Conservation (phyloP, 2,113 vertebrate species). For the Pteronura brasiliensis region DNA sequence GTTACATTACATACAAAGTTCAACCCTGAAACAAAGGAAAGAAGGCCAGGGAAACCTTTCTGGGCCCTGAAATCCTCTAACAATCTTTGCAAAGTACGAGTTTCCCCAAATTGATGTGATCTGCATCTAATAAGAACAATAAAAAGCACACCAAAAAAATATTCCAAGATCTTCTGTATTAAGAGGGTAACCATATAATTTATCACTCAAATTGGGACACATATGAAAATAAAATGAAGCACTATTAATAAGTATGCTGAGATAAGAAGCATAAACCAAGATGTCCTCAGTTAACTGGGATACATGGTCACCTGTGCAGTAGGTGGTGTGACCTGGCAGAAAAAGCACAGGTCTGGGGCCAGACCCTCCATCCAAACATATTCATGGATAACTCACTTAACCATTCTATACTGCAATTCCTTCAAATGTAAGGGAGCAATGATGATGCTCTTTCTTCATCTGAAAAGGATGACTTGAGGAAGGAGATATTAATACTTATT, state of each 20-base stretch:
- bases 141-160: background rate
- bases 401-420: background rate
- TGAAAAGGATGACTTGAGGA: background rate
- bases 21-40: background rate
- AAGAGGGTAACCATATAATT: background rate
- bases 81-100: background rate
- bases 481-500: background rate
- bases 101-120: background rate
- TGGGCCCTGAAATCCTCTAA: background rate
- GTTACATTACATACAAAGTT: background rate
- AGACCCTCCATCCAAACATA: too few species aligned
- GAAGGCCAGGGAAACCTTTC: background rate
- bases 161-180: background rate
- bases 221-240: background rate
- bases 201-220: background rate
- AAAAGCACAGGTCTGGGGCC: background rate
- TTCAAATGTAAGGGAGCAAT: background rate
- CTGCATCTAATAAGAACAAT: background rate
- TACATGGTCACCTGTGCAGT: background rate
- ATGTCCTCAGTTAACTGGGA: background rate
- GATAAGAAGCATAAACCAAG: background rate
- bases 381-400: background rate
- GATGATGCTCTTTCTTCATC: background rate
- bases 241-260: background rate
- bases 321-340: background rate